A percentile compares a stretch with the other conserved stretches of the same genome.
Conservation (phyloP, 1,140 invertebrate genomes). For the Batillaria attramentaria region DNA sequence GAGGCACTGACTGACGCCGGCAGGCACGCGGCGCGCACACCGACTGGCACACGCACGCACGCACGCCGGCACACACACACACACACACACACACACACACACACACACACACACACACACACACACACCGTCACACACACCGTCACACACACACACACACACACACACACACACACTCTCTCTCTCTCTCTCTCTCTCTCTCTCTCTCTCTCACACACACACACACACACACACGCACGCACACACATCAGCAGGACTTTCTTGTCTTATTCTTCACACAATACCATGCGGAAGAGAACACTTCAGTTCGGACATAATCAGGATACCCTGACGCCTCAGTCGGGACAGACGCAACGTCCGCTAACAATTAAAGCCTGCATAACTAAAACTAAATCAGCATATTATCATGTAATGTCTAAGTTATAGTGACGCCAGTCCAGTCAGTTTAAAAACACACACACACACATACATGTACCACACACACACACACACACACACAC, state of each 20-base stretch:
- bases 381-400: too few species aligned
- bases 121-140: not conserved
- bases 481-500: not conserved
- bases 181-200: not conserved
- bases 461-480: not conserved
- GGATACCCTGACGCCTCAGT: too few species aligned
- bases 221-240: conserved; percentile 3
- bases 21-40: not conserved
- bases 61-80: not conserved
- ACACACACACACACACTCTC: conserved; percentile 1
- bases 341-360: too few species aligned
- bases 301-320: too few species aligned
- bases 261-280: too few species aligned
- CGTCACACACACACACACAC: conserved; percentile 10
- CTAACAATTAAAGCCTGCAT: too few species aligned
- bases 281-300: too few species aligned
- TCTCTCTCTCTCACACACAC: not conserved
- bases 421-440: too few species aligned
- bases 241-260: not conserved
- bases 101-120: not conserved
- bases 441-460: too few species aligned
- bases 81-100: conserved; percentile 16
- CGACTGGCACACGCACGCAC: not conserved
- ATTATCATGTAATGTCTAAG: too few species aligned
- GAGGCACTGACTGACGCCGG: not conserved